Conservation (phyloP, 2,888 invertebrate species). For the Dioctria linearis region DNA sequence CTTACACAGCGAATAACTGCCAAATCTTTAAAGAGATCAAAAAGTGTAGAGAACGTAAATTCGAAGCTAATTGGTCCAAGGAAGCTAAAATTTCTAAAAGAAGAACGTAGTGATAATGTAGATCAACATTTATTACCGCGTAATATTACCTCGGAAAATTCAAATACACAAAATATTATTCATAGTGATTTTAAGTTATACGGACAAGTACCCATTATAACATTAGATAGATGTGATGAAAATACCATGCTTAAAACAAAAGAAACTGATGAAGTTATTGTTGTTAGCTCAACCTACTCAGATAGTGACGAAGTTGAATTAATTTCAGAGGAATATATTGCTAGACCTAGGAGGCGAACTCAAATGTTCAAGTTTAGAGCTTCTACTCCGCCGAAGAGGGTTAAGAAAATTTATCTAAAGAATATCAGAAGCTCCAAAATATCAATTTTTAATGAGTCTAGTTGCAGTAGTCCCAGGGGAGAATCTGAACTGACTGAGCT, state of each 20-base stretch:
- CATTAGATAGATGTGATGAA: neutral
- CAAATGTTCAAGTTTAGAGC: neutral
- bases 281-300: neutral
- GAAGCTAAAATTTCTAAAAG: neutral
- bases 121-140: no score
- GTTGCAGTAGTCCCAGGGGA: constrained; percentile 29
- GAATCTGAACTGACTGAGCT: neutral
- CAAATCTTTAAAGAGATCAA: neutral
- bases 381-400: neutral
- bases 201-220: neutral
- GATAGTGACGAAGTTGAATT: neutral
- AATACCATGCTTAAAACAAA: no score
- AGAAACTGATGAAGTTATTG: neutral
- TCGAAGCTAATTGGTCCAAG: neutral
- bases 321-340: neutral
- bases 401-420: constrained; percentile 34
- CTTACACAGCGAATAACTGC: no score
- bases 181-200: constrained; percentile 4
- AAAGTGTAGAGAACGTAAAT: constrained; percentile 12
- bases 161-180: no score
- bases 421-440: constrained; percentile 33
- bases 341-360: neutral
- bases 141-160: no score
- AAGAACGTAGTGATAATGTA: no score
- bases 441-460: constrained; percentile 31